These are phyloP conservation scores for Pelusios castaneus DNA, from an alignment of 2,113 vertebrate genomes.

Conservation along the genomic window DNA sequence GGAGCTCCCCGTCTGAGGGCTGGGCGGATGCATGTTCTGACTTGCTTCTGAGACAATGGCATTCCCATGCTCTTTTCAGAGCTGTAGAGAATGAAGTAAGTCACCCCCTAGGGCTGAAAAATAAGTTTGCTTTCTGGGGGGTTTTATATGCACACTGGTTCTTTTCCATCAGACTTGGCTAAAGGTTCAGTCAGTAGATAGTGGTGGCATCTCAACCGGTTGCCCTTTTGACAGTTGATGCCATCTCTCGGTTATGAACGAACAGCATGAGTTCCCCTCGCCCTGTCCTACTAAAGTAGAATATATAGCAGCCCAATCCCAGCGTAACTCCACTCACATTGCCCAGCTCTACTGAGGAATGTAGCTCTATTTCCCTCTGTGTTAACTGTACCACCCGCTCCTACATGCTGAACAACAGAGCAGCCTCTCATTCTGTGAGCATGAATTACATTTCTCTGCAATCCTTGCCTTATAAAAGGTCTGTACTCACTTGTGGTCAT, in stretches of 20 bases:
- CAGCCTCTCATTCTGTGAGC: fast-evolving
- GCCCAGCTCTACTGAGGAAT: neutral
- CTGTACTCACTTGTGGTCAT: fast-evolving
- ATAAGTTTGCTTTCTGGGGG: neutral
- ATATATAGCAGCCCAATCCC: neutral
- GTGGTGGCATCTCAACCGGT: neutral
- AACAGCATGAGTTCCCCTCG: neutral
- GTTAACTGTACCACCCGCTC: neutral
- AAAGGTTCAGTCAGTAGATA: too few species aligned
- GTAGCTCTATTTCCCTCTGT: neutral
- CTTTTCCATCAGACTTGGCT: too few species aligned
- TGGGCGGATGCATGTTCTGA: too few species aligned
- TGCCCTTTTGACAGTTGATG: neutral
- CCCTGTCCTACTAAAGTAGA: neutral
- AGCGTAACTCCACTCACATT: neutral
- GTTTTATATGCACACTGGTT: neutral
- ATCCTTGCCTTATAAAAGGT: fast-evolving
- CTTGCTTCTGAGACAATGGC: too few species aligned
- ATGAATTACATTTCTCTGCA: neutral
- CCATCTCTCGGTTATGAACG: neutral
- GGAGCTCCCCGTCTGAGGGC: too few species aligned
- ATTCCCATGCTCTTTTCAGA: too few species aligned
- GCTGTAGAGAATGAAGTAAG: too few species aligned
- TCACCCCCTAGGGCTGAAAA: neutral
- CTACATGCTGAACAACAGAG: neutral